Percentiles rank a stretch among this genome's conserved stretches.
Conservation (phyloP, 2,888 invertebrate species). For the Pachymerium ferrugineum region DNA sequence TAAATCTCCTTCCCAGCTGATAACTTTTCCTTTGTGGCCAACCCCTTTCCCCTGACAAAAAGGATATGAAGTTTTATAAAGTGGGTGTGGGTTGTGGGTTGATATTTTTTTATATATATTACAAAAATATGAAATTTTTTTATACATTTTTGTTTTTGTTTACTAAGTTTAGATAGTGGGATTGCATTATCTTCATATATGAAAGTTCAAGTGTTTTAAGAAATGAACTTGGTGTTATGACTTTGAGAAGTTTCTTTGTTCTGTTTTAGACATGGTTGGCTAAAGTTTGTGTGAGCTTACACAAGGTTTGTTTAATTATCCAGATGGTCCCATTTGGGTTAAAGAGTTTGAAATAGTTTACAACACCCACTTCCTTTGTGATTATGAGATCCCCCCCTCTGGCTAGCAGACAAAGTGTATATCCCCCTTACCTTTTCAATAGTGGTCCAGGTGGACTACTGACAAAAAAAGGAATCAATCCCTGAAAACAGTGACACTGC, state of each 20-base stretch:
- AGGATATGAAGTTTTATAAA: background rate
- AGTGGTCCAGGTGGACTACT: background rate
- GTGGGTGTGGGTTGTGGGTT: constrained; percentile 13
- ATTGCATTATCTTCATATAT: no score
- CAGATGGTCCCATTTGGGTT: background rate
- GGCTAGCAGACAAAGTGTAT: background rate
- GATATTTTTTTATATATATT: no score
- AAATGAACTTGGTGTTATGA: no score
- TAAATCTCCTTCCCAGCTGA: constrained; percentile 6
- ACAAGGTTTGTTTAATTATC: background rate
- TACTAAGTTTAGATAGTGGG: no score
- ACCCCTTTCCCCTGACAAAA: background rate
- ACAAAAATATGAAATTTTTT: no score
- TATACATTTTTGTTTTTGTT: no score
- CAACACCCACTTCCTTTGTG: background rate
- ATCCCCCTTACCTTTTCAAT: background rate
- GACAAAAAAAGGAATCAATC: background rate
- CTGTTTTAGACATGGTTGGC: no score
- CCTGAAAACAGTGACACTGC: background rate
- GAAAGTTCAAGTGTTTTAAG: no score
- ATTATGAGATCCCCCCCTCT: constrained; percentile 2
- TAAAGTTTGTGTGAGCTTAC: no score
- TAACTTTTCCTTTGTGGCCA: constrained; percentile 9
- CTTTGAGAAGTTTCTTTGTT: no score
- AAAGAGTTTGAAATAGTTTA: background rate